Evolutionary conservation across 2,888 invertebrate species (phyloP), one percentile per base, ranked within the genome.

Genomic region (Harpalus rubripes): DNA sequence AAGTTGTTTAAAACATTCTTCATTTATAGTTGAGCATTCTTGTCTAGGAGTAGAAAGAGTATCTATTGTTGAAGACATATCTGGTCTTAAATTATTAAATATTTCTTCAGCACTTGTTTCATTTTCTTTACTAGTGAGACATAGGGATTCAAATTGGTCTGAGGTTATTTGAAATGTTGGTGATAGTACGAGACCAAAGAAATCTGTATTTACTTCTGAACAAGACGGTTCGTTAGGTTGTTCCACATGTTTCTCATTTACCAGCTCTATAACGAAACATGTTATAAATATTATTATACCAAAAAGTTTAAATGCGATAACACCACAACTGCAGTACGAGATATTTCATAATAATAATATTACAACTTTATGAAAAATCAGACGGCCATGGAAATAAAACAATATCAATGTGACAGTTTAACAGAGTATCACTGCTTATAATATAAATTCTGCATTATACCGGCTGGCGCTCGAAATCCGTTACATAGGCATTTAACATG

Each of bases 141-240:
- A 93, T 86, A 95, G 91, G 86, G 94, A 94, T 90, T 94, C 93
- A 86, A 95, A 91, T 87, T 94, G 93, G 88, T 94, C 93, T 41
- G 95, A 78, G 22, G 84, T 78, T 26, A 76, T 84, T 65, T 84
- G 84, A 84, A 84, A 84, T 63, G 92, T 89, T 88, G 90, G 92
- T 86, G 90, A 92, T 89, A 91, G 91, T 87, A 91, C 91, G 90
- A 90, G 90, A 86, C 91, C 91, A 87, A 92, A 91, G 85, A 92
- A 90, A 87, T 92, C 92, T 4, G 89, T 89, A 1, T 87, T 84
- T 72, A 88, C 88, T 39, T 88, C 88, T 52, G 86, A 58, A 41
- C 26, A 44, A 15, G n/a, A 10, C n/a, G 26, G 15, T 18, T 22
- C 76, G n/a, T 26, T 41, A 61, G 41, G n/a, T 10, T 76, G 52